phyloP scores from a whole-genome alignment of 2,113 vertebrate genomes.

The Hoplias malabaricus region DNA sequence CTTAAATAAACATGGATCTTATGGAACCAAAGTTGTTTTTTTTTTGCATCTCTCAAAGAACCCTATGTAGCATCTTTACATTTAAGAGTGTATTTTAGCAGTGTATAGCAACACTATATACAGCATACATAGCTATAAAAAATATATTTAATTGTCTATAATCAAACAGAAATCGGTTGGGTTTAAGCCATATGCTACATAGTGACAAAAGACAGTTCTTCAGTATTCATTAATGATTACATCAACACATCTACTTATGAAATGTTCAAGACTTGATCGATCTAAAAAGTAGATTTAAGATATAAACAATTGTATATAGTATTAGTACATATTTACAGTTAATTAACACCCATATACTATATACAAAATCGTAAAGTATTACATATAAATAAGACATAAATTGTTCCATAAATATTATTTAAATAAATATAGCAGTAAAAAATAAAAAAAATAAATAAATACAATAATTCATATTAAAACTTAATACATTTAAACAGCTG shows the following conservation, averaged over 20 bases:
- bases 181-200: background rate
- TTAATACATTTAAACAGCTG: no score
- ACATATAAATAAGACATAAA: no score
- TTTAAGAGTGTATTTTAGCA: background rate
- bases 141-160: background rate
- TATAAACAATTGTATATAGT: slow-evolving; percentile 79
- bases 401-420: no score
- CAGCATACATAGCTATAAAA: background rate
- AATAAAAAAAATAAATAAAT: slow-evolving; percentile 74
- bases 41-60: no score
- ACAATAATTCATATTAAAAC: no score
- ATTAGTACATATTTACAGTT: slow-evolving; percentile 68
- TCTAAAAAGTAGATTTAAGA: slow-evolving; percentile 76
- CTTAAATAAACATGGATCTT: no score
- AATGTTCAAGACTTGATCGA: slow-evolving; percentile 83
- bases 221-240: no score
- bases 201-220: background rate
- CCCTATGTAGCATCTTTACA: slow-evolving; percentile 75
- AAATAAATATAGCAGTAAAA: slow-evolving; percentile 81
- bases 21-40: no score
- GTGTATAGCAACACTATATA: background rate
- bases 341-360: slow-evolving; percentile 37
- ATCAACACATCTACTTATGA: slow-evolving; percentile 62
- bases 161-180: background rate
- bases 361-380: no score